phyloP scores from a whole-genome alignment of 2,113 vertebrate genomes.

The Emydocephalus ijimae region DNA sequence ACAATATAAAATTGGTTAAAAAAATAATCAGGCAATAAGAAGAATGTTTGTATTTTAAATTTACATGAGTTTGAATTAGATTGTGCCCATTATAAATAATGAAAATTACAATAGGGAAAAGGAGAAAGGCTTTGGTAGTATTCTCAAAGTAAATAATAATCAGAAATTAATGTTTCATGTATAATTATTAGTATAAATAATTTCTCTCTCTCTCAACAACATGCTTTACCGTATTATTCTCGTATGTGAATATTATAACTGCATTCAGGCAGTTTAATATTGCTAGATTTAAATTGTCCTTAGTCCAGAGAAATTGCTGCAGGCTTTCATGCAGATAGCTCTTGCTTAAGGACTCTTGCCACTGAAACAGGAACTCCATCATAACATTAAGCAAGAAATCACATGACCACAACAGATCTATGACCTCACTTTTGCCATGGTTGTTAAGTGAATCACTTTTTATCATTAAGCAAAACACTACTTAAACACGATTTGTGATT shows the following conservation, averaged over 20 bases:
- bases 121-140: not conserved
- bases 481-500: not conserved
- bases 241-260: not conserved
- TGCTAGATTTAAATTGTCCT: not conserved
- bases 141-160: not conserved
- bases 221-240: not conserved
- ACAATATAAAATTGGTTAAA: not conserved
- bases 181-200: constrained; percentile 12
- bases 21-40: not conserved
- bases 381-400: not conserved
- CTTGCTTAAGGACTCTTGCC: not conserved
- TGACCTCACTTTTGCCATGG: not conserved
- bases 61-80: constrained; percentile 9
- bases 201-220: not conserved
- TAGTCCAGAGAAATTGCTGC: not conserved
- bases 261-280: not conserved
- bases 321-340: not conserved
- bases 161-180: not conserved
- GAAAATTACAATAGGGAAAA: not conserved
- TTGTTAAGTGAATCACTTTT: not conserved
- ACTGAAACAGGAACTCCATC: not conserved
- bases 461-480: not conserved
- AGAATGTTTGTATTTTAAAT: constrained; percentile 2
- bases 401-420: not conserved
- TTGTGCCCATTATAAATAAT: not conserved